phyloP scores from a whole-genome alignment of 2,888 invertebrate species.

The Eristalinus sepulchralis region DNA sequence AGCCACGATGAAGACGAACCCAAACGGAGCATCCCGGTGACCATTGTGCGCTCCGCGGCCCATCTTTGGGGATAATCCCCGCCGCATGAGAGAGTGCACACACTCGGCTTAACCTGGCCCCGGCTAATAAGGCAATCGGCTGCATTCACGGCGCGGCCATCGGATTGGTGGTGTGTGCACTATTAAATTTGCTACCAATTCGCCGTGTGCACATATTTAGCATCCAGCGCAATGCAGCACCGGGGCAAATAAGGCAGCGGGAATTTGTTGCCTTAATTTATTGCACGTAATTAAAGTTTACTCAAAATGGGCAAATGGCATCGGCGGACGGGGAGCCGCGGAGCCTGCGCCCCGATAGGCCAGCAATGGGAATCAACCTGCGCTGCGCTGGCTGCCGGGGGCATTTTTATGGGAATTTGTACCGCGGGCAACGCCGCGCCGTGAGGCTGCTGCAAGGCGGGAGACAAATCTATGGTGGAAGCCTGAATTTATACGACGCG shows the following conservation, averaged over 20 bases:
- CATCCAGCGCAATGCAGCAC: constrained; percentile 66
- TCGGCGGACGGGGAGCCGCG: constrained; percentile 40
- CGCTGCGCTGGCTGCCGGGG: constrained; percentile 40
- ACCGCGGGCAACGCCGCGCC: constrained; percentile 38
- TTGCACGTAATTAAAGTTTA: constrained; percentile 74
- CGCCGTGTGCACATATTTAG: constrained; percentile 71
- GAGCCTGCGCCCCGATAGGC: constrained; percentile 4
- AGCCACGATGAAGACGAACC: constrained; percentile 2
- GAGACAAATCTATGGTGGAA: constrained; percentile 65
- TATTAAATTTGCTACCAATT: constrained; percentile 72
- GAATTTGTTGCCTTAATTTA: constrained; percentile 74
- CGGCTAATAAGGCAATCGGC: constrained; percentile 69
- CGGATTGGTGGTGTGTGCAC: constrained; percentile 66
- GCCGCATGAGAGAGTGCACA: constrained; percentile 33
- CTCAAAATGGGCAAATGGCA: constrained; percentile 72
- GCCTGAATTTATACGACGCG: constrained; percentile 70
- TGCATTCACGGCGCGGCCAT: constrained; percentile 64
- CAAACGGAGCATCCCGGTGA: constrained; percentile 17
- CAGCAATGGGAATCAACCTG: constrained; percentile 66
- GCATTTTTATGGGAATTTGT: constrained; percentile 69
- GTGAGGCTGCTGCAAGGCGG: constrained; percentile 42
- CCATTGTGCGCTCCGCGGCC: constrained; percentile 52
- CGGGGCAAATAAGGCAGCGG: constrained; percentile 73
- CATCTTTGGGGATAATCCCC: constrained; percentile 68
- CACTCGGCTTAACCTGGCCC: constrained; percentile 48